Conservation (phyloP, 2,888 invertebrate genomes). For the Leptinotarsa tumamoca region DNA sequence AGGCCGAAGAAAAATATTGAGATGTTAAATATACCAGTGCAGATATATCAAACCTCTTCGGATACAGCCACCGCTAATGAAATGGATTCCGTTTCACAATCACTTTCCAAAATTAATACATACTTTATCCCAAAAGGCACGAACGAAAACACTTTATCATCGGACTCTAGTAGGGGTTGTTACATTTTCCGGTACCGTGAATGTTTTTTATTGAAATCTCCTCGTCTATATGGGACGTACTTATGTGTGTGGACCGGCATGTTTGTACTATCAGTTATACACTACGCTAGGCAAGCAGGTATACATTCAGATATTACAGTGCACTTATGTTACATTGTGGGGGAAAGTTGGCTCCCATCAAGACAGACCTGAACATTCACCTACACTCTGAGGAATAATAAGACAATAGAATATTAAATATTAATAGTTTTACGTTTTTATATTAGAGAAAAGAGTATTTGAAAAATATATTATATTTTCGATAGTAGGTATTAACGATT, state of each 20-base stretch:
- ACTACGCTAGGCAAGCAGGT: conserved; percentile 12
- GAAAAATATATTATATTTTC: no score
- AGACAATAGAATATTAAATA: neutral
- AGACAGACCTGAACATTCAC: neutral
- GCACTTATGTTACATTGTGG: conserved; percentile 17
- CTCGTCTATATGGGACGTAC: conserved; percentile 2
- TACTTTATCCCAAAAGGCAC: no score
- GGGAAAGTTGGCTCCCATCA: conserved; percentile 5
- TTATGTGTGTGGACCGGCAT: conserved; percentile 13
- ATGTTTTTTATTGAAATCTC: neutral
- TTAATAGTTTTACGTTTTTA: no score
- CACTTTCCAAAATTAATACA: no score
- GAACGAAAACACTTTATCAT: no score
- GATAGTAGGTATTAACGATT: no score
- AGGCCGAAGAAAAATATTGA: no score
- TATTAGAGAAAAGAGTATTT: no score
- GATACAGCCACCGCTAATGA: no score
- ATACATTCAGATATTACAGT: conserved; percentile 13
- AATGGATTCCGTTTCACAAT: no score
- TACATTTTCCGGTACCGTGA: neutral
- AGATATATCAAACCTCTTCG: no score
- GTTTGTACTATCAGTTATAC: conserved; percentile 20
- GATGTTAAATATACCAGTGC: no score
- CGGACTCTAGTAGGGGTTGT: neutral
- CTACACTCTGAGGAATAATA: neutral